Percentiles rank a stretch among this genome's conserved stretches.
These are phyloP conservation scores for Amblyraja radiata DNA, from an alignment of 2,797 vertebrate species.

Conservation along the genomic window DNA sequence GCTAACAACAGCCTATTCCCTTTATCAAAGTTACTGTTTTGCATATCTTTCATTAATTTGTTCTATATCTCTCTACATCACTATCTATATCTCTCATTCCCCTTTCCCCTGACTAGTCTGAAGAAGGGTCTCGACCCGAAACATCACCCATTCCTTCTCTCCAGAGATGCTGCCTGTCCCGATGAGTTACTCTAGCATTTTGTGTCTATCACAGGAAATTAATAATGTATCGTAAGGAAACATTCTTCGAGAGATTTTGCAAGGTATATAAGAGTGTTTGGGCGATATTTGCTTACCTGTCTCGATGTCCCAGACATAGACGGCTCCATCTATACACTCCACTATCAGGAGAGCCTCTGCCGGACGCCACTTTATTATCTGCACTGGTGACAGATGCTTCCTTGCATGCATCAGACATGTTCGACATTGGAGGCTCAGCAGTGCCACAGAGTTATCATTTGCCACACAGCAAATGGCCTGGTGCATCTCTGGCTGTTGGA, in stretches of 20 bases:
- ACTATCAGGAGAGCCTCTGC: constrained; percentile 61
- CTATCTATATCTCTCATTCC: too few species aligned
- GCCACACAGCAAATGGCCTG: constrained; percentile 59
- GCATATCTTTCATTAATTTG: too few species aligned
- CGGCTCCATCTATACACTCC: constrained; percentile 60
- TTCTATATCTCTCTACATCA: too few species aligned
- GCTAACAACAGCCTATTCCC: too few species aligned
- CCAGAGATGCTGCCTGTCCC: too few species aligned
- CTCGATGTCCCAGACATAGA: constrained; percentile 68
- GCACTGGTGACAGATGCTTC: constrained; percentile 65
- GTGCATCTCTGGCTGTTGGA: constrained; percentile 50
- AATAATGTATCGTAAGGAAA: neutral
- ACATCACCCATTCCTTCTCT: too few species aligned
- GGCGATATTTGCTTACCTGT: constrained; percentile 53
- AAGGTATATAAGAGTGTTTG: neutral
- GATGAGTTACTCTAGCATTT: too few species aligned
- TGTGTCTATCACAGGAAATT: neutral
- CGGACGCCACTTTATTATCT: constrained; percentile 55
- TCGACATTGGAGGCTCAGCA: constrained; percentile 58
- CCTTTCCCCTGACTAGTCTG: too few species aligned
- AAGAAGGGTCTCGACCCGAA: too few species aligned
- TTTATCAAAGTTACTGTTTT: too few species aligned
- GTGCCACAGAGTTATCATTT: constrained; percentile 57
- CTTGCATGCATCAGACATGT: constrained; percentile 57
- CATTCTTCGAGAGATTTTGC: neutral